A percentile compares a stretch with the other conserved stretches of the same genome.
phyloP scores from a whole-genome alignment of 2,888 invertebrate genomes.

The Imbricaverruca yamaguchii region DNA sequence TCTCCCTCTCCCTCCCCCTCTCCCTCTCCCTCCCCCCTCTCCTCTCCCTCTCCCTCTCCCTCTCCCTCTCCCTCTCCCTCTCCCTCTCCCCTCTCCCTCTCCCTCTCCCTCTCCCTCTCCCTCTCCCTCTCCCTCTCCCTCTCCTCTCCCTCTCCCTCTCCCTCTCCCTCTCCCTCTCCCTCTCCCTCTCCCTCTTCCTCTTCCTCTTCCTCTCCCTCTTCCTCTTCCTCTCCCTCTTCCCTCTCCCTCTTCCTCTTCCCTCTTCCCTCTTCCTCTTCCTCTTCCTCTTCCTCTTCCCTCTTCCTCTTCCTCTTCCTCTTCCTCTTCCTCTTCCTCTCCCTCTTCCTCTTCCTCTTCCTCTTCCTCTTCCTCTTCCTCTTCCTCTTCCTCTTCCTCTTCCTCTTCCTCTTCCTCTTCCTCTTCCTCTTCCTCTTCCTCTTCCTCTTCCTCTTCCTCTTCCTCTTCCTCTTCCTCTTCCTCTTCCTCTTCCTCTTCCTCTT shows the following conservation, averaged over 20 bases:
- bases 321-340: too few species aligned
- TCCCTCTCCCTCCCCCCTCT: too few species aligned
- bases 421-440: neutral
- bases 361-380: too few species aligned
- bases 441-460: neutral
- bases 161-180: neutral
- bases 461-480: conserved; percentile 17
- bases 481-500: conserved; percentile 6
- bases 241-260: too few species aligned
- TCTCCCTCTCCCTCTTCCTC: neutral
- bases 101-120: neutral
- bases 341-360: too few species aligned
- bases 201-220: conserved; percentile 15
- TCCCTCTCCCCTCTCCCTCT: neutral
- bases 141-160: neutral
- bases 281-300: too few species aligned
- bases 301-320: too few species aligned
- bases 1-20: neutral
- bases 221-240: conserved; percentile 17
- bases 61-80: neutral
- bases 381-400: too few species aligned
- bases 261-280: too few species aligned
- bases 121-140: neutral
- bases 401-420: conserved; percentile 1
- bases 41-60: too few species aligned